phyloP scores from a whole-genome alignment of 2,113 vertebrate genomes.

The Mormyrus iriodes region DNA sequence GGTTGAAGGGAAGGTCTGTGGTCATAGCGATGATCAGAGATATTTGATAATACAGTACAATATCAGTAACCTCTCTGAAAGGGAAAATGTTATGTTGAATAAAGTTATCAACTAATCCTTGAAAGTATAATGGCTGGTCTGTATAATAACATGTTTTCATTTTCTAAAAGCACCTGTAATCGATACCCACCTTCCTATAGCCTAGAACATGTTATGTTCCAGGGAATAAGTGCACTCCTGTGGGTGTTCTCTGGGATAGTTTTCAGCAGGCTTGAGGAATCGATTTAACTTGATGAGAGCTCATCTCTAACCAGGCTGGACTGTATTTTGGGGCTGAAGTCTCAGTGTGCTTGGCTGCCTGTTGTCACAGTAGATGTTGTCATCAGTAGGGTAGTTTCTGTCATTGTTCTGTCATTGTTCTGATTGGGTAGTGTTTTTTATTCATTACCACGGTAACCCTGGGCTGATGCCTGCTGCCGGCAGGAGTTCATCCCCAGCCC shows the following conservation, averaged over 20 bases:
- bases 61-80: background rate
- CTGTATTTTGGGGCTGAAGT: background rate
- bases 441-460: conserved; percentile 33
- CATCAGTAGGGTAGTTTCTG: background rate
- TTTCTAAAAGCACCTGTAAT: background rate
- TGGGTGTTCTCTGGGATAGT: background rate
- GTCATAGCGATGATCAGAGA: background rate
- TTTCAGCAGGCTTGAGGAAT: background rate
- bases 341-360: background rate
- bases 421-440: conserved; percentile 5
- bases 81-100: background rate
- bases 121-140: background rate
- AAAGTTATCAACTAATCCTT: background rate
- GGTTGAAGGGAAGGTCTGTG: background rate
- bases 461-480: conserved; percentile 30
- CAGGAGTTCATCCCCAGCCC: conserved; percentile 28
- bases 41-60: background rate
- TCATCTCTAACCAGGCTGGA: background rate
- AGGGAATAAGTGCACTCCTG: background rate
- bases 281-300: background rate
- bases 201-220: background rate
- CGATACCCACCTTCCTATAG: background rate
- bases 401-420: background rate
- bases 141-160: background rate
- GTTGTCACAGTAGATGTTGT: background rate